Percentiles rank a stretch among this genome's conserved stretches.
These are phyloP conservation scores for Andricus grossulariae DNA, from an alignment of 1,140 invertebrate species.

Conservation along the genomic window DNA sequence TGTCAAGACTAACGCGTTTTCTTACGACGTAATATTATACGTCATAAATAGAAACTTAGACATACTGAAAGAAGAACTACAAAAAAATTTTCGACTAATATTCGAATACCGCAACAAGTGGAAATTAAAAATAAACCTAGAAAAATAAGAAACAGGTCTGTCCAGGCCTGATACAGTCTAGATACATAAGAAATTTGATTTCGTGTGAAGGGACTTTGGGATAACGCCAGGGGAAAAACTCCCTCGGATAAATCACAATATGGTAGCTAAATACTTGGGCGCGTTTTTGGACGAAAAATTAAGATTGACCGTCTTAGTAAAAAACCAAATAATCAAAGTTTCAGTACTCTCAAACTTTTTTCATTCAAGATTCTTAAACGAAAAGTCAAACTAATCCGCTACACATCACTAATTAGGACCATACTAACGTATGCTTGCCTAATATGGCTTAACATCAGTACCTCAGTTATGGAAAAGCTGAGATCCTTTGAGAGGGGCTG, in stretches of 20 bases:
- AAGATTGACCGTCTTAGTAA: neutral
- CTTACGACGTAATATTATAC: neutral
- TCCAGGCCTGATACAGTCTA: too few relatives aligned
- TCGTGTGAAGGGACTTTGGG: neutral
- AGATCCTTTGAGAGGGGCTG: constrained; percentile 40
- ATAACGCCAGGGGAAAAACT: neutral
- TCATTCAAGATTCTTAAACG: constrained; percentile 30
- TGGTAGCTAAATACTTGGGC: neutral
- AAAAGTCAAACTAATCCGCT: constrained; percentile 36
- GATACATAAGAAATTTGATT: neutral
- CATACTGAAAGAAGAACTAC: neutral
- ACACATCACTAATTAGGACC: constrained; percentile 34
- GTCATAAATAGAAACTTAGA: neutral
- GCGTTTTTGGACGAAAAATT: neutral
- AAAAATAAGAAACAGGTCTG: too few relatives aligned
- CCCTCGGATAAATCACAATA: neutral
- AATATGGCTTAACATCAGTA: constrained; percentile 32
- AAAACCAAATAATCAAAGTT: constrained; percentile 29
- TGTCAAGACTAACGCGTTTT: neutral
- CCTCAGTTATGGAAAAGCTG: constrained; percentile 28
- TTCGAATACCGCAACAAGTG: too few relatives aligned
- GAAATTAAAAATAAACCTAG: too few relatives aligned
- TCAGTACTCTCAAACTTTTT: constrained; percentile 30
- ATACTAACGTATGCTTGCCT: constrained; percentile 35
- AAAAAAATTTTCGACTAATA: neutral